Conservation (phyloP, 2,113 vertebrate genomes). For the Lagenorhynchus albirostris region DNA sequence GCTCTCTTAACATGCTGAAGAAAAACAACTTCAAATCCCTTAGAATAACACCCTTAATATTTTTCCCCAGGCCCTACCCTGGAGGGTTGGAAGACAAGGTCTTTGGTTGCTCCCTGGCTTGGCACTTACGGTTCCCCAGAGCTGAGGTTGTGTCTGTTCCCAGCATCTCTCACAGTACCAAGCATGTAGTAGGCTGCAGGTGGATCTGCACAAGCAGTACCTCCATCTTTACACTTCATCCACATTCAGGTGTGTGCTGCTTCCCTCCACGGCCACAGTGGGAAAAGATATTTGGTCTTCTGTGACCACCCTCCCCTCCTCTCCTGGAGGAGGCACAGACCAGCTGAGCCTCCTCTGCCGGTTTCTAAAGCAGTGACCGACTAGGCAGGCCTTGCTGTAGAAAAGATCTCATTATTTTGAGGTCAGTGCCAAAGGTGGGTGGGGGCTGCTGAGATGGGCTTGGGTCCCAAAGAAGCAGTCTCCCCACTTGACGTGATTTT, state of each 20-base stretch:
- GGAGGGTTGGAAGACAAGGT: neutral
- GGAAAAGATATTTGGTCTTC: neutral
- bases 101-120: neutral
- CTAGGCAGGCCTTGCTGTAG: neutral
- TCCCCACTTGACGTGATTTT: neutral
- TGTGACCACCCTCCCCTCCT: neutral
- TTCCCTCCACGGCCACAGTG: neutral
- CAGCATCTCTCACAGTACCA: neutral
- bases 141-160: neutral
- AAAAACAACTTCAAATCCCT: constrained; percentile 10
- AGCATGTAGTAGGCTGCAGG: neutral
- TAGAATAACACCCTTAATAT: neutral
- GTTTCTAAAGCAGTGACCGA: neutral
- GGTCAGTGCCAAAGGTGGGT: neutral
- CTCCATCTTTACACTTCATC: neutral
- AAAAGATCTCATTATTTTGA: neutral
- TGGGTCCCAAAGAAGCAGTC: neutral
- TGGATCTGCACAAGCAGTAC: neutral
- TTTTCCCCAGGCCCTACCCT: neutral
- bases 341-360: neutral
- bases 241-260: neutral
- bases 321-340: neutral
- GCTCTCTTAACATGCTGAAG: neutral
- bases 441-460: neutral
- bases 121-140: neutral